A percentile compares a stretch with the other conserved stretches of the same genome.
These are phyloP conservation scores for Epistrophe eligans DNA, from an alignment of 2,888 invertebrate genomes.

Conservation along the genomic window DNA sequence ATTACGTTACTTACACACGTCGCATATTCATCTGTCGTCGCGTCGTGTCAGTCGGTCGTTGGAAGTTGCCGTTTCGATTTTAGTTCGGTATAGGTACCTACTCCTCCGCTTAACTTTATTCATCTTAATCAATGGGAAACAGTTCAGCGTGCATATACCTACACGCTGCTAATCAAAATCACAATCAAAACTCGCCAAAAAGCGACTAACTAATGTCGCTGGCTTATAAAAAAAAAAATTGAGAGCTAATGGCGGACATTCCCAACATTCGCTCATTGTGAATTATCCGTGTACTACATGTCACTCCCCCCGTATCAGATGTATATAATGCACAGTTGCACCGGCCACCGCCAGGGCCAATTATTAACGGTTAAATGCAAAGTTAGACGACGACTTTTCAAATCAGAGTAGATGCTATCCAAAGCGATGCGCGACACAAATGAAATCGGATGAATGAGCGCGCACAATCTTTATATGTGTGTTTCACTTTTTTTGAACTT, in stretches of 20 bases:
- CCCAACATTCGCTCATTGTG: constrained; percentile 45
- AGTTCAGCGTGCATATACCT: constrained; percentile 16
- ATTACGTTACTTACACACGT: constrained; percentile 28
- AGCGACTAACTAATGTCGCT: constrained; percentile 54
- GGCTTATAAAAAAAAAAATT: not conserved
- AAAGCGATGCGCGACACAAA: constrained; percentile 41
- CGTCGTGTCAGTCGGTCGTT: too few species aligned
- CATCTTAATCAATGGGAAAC: constrained; percentile 61
- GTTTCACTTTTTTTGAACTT: constrained; percentile 76
- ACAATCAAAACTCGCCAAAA: constrained; percentile 53
- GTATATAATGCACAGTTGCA: constrained; percentile 21
- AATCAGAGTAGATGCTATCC: constrained; percentile 20
- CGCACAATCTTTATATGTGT: constrained; percentile 20
- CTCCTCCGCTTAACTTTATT: constrained; percentile 44
- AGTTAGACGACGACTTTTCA: constrained; percentile 43
- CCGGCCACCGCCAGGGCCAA: constrained; percentile 46
- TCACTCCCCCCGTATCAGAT: constrained; percentile 58
- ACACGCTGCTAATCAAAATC: constrained; percentile 68
- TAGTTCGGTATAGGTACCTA: not conserved
- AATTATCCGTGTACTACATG: constrained; percentile 35
- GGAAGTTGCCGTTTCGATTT: not conserved
- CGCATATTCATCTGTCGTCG: not conserved
- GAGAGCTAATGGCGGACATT: constrained; percentile 71
- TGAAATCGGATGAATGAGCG: constrained; percentile 21
- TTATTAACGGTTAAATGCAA: constrained; percentile 75